phyloP scores from a whole-genome alignment of 30 jellyfish, hydroid and myxozoan genomes.

The Mastigias papua region DNA sequence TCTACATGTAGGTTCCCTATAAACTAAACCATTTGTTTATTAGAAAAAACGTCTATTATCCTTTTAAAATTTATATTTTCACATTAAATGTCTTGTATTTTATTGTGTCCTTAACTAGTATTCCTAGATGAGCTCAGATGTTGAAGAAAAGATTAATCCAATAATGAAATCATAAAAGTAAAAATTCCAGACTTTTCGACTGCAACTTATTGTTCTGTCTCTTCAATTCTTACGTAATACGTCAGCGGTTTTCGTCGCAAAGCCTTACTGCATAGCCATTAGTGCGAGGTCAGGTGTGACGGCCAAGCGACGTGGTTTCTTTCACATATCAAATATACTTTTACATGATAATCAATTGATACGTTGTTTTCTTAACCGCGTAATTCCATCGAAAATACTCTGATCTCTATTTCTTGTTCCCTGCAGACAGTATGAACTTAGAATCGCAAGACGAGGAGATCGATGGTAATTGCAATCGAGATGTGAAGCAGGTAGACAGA shows the following conservation, averaged over 20 bases:
- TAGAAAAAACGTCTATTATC: too few species aligned
- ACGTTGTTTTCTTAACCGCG: conserved; percentile 17
- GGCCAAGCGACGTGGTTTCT: conserved; percentile 30
- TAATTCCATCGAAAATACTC: conserved; percentile 13
- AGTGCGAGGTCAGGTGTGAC: neutral
- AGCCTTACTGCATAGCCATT: neutral
- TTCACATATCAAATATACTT: conserved; percentile 9
- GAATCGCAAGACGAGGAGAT: conserved; percentile 21
- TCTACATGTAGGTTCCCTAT: too few species aligned
- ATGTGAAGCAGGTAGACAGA: neutral
- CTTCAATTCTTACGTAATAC: too few species aligned
- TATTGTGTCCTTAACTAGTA: too few species aligned
- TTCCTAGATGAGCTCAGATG: too few species aligned
- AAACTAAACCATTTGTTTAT: too few species aligned
- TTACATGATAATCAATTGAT: conserved; percentile 25
- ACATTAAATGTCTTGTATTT: too few species aligned
- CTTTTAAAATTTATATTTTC: too few species aligned
- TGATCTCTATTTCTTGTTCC: neutral
- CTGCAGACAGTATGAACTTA: conserved; percentile 32
- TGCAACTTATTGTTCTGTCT: too few species aligned
- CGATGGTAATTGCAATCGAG: conserved; percentile 4
- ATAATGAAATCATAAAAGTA: too few species aligned
- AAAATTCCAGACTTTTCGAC: too few species aligned
- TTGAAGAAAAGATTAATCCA: too few species aligned
- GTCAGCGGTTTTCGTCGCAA: neutral